phyloP scores from a whole-genome alignment of 2,888 invertebrate species.

The Lochmaea crataegi region DNA sequence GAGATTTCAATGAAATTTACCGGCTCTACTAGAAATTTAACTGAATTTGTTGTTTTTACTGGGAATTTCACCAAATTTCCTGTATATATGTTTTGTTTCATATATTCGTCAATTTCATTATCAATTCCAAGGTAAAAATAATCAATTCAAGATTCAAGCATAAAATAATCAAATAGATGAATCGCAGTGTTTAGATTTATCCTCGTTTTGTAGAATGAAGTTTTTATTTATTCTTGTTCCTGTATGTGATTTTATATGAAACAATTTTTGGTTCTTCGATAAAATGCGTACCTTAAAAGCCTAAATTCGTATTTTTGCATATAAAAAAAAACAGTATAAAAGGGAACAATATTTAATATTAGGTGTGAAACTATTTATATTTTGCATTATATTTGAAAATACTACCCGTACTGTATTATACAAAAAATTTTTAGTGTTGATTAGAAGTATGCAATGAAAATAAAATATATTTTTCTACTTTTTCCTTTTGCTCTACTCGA shows the following conservation, averaged over 20 bases:
- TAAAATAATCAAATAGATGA: no score
- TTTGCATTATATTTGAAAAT: conserved; percentile 53
- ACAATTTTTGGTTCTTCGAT: conserved; percentile 32
- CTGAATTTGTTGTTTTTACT: no score
- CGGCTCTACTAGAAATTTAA: no score
- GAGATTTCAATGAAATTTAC: no score
- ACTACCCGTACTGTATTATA: conserved; percentile 40
- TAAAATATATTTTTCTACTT: no score
- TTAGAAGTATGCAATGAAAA: no score
- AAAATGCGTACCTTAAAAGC: conserved; percentile 15
- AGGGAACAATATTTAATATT: conserved; percentile 50
- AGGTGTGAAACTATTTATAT: conserved; percentile 48
- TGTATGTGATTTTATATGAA: conserved; percentile 33
- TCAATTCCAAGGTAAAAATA: no score
- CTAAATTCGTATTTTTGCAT: conserved; percentile 44
- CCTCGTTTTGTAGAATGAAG: not conserved
- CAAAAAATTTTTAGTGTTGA: conserved; percentile 50
- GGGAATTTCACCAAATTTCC: no score
- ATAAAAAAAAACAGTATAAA: conserved; percentile 31
- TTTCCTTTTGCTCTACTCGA: no score
- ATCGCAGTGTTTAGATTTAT: not conserved
- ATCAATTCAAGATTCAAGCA: no score
- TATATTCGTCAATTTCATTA: no score
- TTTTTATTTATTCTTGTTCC: conserved; percentile 30
- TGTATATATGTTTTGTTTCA: no score